Conservation (phyloP, 2,113 vertebrate genomes). For the Accipiter virgatus region DNA sequence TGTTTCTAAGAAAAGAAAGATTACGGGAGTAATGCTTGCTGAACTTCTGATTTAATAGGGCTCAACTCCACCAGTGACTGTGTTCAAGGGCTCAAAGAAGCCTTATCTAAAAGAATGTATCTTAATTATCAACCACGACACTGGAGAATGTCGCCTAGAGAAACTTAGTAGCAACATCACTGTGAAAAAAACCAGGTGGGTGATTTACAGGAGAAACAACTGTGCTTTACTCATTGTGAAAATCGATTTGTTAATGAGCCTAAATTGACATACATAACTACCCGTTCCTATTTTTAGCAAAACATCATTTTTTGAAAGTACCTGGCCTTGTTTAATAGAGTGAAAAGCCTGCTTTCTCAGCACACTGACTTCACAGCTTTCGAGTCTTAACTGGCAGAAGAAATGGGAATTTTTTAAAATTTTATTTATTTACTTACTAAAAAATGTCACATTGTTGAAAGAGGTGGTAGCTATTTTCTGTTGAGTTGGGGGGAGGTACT, state of each 20-base stretch:
- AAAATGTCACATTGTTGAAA: background rate
- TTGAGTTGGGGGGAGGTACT: background rate
- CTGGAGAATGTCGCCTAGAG: conserved; percentile 96
- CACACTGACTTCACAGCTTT: background rate
- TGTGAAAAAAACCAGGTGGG: conserved; percentile 96
- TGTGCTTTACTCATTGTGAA: background rate
- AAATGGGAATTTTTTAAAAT: background rate
- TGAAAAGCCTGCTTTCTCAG: background rate
- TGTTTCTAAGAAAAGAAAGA: background rate
- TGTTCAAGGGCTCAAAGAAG: conserved; percentile 98
- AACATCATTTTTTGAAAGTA: background rate
- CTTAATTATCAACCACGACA: conserved; percentile 98
- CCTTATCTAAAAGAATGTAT: conserved; percentile 97
- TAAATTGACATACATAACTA: background rate
- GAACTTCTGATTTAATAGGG: conserved; percentile 79
- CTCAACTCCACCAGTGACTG: conserved; percentile 91
- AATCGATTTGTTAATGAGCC: background rate
- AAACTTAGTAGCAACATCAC: conserved; percentile 98
- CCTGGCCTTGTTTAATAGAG: background rate
- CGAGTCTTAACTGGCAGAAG: accelerated
- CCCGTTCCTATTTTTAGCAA: background rate
- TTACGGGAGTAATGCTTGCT: conserved; percentile 18
- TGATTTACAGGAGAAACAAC: background rate
- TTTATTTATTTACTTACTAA: background rate
- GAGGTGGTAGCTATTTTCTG: background rate